A percentile compares a stretch with the other conserved stretches of the same genome.
Evolutionary conservation across 2,113 vertebrate species (phyloP).

Genomic region (Puntigrus tetrazona): DNA sequence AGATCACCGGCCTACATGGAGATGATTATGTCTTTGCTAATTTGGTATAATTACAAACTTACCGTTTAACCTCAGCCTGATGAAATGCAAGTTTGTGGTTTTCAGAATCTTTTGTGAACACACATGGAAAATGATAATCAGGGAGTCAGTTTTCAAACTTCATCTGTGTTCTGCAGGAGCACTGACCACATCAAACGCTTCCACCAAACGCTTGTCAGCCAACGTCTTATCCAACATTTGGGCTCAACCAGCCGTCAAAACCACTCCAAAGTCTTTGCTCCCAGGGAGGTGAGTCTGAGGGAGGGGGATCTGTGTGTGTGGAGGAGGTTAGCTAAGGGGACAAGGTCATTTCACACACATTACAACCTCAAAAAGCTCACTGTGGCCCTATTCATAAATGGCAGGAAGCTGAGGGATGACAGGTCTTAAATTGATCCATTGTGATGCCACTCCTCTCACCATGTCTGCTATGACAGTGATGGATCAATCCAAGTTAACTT

Average conservation of each 20-base stretch:
- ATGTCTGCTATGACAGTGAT: slow-evolving; percentile 64
- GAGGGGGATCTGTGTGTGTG: not conserved
- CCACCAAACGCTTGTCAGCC: slow-evolving; percentile 23
- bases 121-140: slow-evolving; percentile 37
- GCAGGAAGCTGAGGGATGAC: slow-evolving; percentile 41
- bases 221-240: slow-evolving; percentile 29
- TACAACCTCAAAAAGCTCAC: slow-evolving; percentile 68
- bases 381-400: slow-evolving; percentile 47
- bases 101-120: not conserved
- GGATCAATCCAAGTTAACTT: slow-evolving; percentile 61
- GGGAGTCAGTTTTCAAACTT: slow-evolving; percentile 26
- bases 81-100: slow-evolving; percentile 6
- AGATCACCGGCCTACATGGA: not conserved
- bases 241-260: slow-evolving; percentile 37
- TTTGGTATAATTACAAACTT: slow-evolving; percentile 6
- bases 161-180: slow-evolving; percentile 24
- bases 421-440: slow-evolving; percentile 51
- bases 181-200: slow-evolving; percentile 32
- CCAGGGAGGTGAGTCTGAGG: slow-evolving; percentile 29
- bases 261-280: slow-evolving; percentile 30
- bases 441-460: slow-evolving; percentile 1
- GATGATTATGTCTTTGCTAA: not conserved
- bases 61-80: not conserved
- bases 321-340: slow-evolving; percentile 37
- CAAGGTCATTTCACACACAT: slow-evolving; percentile 62